Evolutionary conservation across 2,113 vertebrate species (phyloP), one percentile per base, ranked within the genome.

Genomic region (Scolopax mira): DNA sequence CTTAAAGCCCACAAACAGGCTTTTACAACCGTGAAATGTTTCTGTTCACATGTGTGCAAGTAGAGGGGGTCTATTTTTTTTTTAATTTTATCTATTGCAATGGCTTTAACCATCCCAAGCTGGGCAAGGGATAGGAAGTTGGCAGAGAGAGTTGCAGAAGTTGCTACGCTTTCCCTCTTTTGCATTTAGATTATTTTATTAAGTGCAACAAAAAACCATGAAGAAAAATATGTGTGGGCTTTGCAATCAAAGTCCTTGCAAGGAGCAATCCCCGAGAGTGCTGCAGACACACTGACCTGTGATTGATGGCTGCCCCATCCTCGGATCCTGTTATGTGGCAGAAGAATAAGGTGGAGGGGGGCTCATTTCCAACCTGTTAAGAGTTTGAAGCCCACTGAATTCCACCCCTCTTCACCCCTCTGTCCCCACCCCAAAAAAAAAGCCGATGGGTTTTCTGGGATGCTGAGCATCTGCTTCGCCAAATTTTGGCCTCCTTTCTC

Each of bases 181-280:
- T 39, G 24, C 70, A 60, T 92, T 82, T 42, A 96, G 65, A 66
- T 89, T 73, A 74, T 87, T 97, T 95, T 71, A 71, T 60, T 58
- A 15, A 88, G 23, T 24, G 3, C 64, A 12, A 18, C 79, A 74
- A 91, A 89, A 93, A 92, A 91, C 96, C 28, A 3, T 70, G 54
- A 88, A 90, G 64, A 90, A 88, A 95, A 92, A 21, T 71, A 57
- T 3, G 2, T 81, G 79, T 85, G 90, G 88, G 69, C 91, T 94
- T 91, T 91, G 62, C 41, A 92, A 64, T 85, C 81, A 48, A 60
- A 88, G 58, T 55, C 81, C 25, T 93, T 72, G 60, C 86, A 75
- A 14, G 83, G 80, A 88, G 81, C 3, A 11, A 60, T 64, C 84
- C 61, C 1, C 1, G 89, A 71, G 49, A 33, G 28, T 71, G 80